Base-by-base conservation (phyloP, 2,797 vertebrate genomes). In the Echiichthys vipera region DNA sequence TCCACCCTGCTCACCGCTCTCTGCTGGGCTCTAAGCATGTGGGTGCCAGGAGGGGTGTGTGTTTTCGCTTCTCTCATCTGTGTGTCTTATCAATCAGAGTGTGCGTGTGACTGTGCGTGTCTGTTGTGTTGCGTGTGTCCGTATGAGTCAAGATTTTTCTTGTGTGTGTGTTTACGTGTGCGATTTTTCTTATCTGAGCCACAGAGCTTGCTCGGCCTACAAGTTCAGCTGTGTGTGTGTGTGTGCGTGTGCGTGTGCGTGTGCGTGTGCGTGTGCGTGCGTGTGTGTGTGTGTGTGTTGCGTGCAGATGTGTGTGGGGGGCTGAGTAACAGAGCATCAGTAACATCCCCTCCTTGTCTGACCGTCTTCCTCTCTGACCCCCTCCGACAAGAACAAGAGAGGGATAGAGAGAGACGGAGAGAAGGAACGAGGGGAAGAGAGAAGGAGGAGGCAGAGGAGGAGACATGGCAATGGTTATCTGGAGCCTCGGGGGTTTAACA, bases 1-100 rank as follows among this genome's bases (percentile, higher is more conserved):
- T 95, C 94, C 94, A 95, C 87, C 87, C 91, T 71, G 78, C 89
- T 87, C 55, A 20, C 78, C 36, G 69, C 86, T 76, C 91, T 92
- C 85, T 84, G 87, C 91, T 89, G 49, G 57, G 50, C 77, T 82
- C 68, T 7, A 68, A 80, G 84, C 80, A 77, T 66, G 84, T 88
- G 90, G 88, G 94, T 95, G 92, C 94, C 94, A 95, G 91, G 91
- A 93, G 88, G 94, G 85, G 22, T 47, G 92, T 71, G 91, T 91
- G 77, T 81, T 77, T 78, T 78, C 54, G 55, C 74, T 80, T 76
- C 77, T 85, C 78, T 74, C 65, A 77, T 74, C 65, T 90, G 91
- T 83, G 71, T 89, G 93, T 95, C 95, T 95, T 94, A 96, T 96
- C 95, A 94, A 49, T 80, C 45, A 32, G 18, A 65, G 27, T 71